Base-by-base conservation (phyloP, 2,797 vertebrate genomes). In the Oceanodroma leucorhoa region DNA sequence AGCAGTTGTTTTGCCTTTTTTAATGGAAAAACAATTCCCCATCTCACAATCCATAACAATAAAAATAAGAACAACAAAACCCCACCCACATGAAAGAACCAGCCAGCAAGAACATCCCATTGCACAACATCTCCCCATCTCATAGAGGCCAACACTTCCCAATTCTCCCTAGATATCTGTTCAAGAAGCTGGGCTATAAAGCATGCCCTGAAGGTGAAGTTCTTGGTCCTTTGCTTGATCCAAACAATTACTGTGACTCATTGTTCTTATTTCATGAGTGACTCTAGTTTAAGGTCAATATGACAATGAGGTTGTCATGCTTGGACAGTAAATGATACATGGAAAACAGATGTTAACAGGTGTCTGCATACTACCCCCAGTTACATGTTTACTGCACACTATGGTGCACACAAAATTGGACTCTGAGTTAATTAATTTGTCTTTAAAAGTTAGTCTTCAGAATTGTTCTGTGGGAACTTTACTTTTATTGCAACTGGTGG, bases 1-100 rank as follows among this genome's bases (percentile, higher is more conserved):
- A 97, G 91, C 89, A 86, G 91, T 97, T 96, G 95, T 96, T 96
- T 94, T 95, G 89, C 89, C 77, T 94, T 79, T 91, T 84, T 75
- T 95, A 93, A 94, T 91, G 94, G 96, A 95, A 95, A 96, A 97
- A 96, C 96, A 97, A 94, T 97, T 96, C 87, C 76, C 34, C 89
- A 89, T 95, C 95, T 94, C 87, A 91, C 69, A 95, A 86, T 88
- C 73, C 95, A 79, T 96, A 91, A 96, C 85, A 96, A 95, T 91
- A 91, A 95, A 94, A 96, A 94, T 61, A 94, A 94, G 91, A 91
- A 91, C 87, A 97, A 92, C 94, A 91, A 93, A 93, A 91, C 95
- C 73, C 93, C 95, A 91, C 91, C 84, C 94, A 72, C 34, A 90
- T 82, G 62, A 91, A 96, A 94, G 83, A 91, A 86, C 11, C 34